Evolutionary conservation across 2,797 vertebrate species (phyloP).

Genomic region (Tenualosa ilisha): DNA sequence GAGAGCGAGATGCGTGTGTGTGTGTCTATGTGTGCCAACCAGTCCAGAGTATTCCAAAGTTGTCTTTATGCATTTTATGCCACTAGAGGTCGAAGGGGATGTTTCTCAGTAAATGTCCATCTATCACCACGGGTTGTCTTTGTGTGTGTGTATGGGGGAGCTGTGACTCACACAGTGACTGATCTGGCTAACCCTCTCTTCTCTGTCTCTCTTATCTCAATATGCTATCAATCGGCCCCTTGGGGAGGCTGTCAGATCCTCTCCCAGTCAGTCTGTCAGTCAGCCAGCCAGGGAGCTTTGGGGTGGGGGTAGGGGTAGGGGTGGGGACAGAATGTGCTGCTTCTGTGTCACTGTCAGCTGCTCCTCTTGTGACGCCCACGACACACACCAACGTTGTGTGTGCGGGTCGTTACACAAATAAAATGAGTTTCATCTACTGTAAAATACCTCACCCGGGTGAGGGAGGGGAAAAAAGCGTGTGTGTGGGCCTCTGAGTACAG

Average conservation of each 20-base stretch:
- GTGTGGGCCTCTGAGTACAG: not conserved
- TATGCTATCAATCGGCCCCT: slow-evolving; percentile 13
- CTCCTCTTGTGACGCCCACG: not conserved
- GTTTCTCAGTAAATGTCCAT: slow-evolving; percentile 15
- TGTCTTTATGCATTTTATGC: not conserved
- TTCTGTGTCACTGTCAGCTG: not conserved
- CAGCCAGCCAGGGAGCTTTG: not conserved
- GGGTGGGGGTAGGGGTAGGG: too few species aligned
- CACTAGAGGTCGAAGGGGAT: slow-evolving; percentile 7
- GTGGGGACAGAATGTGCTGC: not conserved
- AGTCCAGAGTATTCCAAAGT: not conserved
- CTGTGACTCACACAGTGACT: slow-evolving; percentile 17
- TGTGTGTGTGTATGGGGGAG: not conserved
- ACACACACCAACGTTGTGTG: not conserved
- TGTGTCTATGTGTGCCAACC: not conserved
- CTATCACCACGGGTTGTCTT: not conserved
- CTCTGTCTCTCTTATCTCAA: slow-evolving; percentile 6
- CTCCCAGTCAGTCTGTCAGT: not conserved
- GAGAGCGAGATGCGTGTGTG: not conserved
- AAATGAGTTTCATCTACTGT: not conserved
- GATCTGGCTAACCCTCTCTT: slow-evolving; percentile 4
- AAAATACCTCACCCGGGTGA: not conserved
- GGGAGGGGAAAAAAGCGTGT: not conserved
- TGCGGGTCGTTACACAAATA: not conserved
- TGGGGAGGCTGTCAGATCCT: slow-evolving; percentile 3